Base-by-base conservation (phyloP, 2,113 vertebrate genomes). In the Bagarius yarrelli region DNA sequence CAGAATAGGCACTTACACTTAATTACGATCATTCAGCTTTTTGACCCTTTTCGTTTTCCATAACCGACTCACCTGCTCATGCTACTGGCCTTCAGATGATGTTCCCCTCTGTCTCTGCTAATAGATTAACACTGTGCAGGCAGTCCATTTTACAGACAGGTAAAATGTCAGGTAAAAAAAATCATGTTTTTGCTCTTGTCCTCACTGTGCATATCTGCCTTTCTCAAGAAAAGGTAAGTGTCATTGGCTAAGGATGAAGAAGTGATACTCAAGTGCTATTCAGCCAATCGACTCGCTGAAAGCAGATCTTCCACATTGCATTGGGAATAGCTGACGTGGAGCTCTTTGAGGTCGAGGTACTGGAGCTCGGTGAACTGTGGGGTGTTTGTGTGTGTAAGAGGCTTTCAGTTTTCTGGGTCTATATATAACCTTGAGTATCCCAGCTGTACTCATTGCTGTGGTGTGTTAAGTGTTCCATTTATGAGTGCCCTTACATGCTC, bases 401-500 rank as follows among this genome's bases (percentile, higher is more conserved):
- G 63, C 75, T 60, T 27, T 59, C 59, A 27, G 53, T 36, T 79
- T 40, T 63, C 52, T 27, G 25, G 34, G 32, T 53, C 64, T 85
- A 72, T 85, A 83, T 78, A 76, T 83, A 78, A 79, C 80, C 53
- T 60, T 21, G 21, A 66, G 74, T 81, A 69, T 78, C 69, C 40
- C 61, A 59, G 73, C 61, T 70, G 63, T 47, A 74, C 59, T 64
- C 79, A 55, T 23, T n/a, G n/a, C 83, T 44, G 32, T 60, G 73
- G 56, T 76, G 63, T 83, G 55, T 83, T 80, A 53, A 73, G 63
- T 79, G 56, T 52, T 47, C 78, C 55, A 59, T 25, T 71, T 80
- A 32, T 44, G 53, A 70, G 53, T 34, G 64, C 34, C 61, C 53
- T 50, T 60, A 60, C 34, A 57, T 19, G 44, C 34, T 32, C 40